Evolutionary conservation across 1,140 invertebrate species (phyloP), one percentile per base, ranked within the genome.

Genomic region (Marisa cornuarietis): DNA sequence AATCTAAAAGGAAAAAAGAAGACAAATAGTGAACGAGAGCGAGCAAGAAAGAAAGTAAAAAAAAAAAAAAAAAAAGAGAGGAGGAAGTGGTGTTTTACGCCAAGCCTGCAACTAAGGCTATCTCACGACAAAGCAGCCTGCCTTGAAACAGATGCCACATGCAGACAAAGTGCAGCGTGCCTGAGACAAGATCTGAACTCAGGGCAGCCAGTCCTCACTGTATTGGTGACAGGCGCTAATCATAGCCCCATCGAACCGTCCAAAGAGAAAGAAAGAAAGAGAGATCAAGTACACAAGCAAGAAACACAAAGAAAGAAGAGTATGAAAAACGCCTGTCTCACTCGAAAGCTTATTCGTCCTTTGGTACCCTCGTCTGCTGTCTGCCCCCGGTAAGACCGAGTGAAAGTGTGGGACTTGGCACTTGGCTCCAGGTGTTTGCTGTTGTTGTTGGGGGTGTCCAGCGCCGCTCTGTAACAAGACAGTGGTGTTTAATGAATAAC

Each of bases 291-390:
- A 63, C 24, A 20, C 66, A 62, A 20, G 24, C 54, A 61, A 14
- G 31, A 62, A 65, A 58, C 22, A 4, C 11, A 8, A 58, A 58
- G 54, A 9, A 58, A 58, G 54, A 58, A 58, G 9, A 58, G 16
- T 4, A 58, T 11, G 16, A 58, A 58, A 58, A 18, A 58, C 1
- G 22, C 54, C 13, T 61, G 24, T 75, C 84, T 84, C 83, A 88
- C 87, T 77, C 86, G 82, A 51, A 88, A 86, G 78, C 84, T 87
- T 6, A 87, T 71, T 66, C 84, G 78, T 2, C 81, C 80, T 76
- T 85, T 87, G n/a, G 74, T 71, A 5, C 81, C 84, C 24, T 81
- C 79, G 51, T 83, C 79, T n/a, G 58, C 73, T 54, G 73, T 62
- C 18, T 71, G 65, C 77, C 79, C 68, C 18, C 76, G 77, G 78